Evolutionary conservation across 2,797 vertebrate species (phyloP).

Genomic region (Phoeniculus purpureus): DNA sequence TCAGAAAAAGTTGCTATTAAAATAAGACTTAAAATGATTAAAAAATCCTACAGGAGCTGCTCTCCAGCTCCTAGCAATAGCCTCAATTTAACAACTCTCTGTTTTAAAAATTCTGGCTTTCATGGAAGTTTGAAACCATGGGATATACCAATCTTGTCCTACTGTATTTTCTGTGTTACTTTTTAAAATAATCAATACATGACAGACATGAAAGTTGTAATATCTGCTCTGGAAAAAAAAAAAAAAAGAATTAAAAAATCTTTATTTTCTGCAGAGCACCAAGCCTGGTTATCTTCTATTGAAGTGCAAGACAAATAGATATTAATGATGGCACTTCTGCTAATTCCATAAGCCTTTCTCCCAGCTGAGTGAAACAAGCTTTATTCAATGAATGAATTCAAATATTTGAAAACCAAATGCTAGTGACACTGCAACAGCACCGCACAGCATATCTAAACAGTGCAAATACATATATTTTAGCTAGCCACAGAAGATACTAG

Average conservation of each 20-base stretch:
- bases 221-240: not conserved
- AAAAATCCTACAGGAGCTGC: not conserved
- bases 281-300: not conserved
- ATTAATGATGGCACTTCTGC: constrained; percentile 30
- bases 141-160: not conserved
- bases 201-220: not conserved
- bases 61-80: not conserved
- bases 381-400: not conserved
- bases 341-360: constrained; percentile 30
- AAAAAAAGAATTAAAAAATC: not conserved
- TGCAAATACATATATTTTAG: not conserved
- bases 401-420: not conserved
- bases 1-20: not conserved
- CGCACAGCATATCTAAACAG: not conserved
- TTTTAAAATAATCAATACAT: not conserved
- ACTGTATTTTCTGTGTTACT: not conserved
- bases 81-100: not conserved
- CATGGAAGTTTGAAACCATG: not conserved
- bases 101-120: not conserved
- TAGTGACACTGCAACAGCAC: not conserved
- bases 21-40: not conserved
- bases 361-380: not conserved
- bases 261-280: constrained; percentile 21
- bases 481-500: not conserved
- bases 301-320: constrained; percentile 15